These are phyloP conservation scores for Aptenodytes patagonicus DNA, from an alignment of 2,113 vertebrate genomes.

Conservation along the genomic window DNA sequence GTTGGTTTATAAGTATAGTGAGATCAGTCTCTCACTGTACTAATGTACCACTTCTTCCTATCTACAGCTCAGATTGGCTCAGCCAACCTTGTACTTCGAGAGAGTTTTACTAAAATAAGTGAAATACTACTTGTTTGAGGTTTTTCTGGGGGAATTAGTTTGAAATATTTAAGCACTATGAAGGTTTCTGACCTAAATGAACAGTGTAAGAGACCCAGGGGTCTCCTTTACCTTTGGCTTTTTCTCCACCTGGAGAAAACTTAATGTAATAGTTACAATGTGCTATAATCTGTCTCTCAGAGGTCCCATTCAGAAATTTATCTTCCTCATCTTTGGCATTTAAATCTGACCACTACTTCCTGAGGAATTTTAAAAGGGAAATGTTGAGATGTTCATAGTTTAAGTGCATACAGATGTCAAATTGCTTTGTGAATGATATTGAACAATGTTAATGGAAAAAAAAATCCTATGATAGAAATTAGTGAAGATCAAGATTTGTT, in stretches of 20 bases:
- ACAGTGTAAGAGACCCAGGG: neutral
- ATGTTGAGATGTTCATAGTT: neutral
- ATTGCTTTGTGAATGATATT: neutral
- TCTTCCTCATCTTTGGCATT: neutral
- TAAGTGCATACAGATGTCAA: neutral
- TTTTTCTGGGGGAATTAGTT: neutral
- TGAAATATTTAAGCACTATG: neutral
- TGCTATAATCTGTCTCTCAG: neutral
- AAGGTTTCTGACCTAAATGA: neutral
- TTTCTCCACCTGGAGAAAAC: neutral
- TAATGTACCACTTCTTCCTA: neutral
- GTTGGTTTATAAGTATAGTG: neutral
- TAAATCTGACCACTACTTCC: slow-evolving; percentile 14
- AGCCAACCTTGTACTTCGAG: neutral
- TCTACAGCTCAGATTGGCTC: neutral
- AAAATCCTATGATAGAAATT: neutral
- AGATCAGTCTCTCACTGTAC: neutral
- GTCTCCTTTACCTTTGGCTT: neutral
- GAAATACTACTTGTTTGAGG: neutral
- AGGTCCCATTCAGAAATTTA: slow-evolving; percentile 6
- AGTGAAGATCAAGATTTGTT: neutral
- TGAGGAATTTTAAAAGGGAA: slow-evolving; percentile 3
- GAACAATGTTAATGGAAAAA: neutral
- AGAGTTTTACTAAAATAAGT: neutral
- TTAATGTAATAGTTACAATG: neutral